Conservation (phyloP, 2,888 invertebrate species). For the Enchytraeus crypticus region DNA sequence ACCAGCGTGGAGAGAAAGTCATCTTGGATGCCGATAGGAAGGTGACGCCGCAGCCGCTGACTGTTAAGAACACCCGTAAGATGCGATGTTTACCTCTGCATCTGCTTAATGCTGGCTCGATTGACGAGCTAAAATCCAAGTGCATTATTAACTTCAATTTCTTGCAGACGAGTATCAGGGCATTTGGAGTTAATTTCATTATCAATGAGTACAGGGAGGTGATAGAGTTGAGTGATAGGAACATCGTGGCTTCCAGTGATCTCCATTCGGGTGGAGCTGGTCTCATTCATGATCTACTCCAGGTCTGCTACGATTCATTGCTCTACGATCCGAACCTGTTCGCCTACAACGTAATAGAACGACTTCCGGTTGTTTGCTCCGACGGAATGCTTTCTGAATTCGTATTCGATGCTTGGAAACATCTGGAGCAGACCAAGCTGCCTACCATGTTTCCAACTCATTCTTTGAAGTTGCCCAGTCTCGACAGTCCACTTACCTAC, state of each 20-base stretch:
- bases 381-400: constrained; percentile 3
- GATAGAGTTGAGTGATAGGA: not conserved
- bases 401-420: constrained; percentile 10
- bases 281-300: constrained; percentile 16
- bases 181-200: constrained; percentile 10
- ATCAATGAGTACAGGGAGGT: constrained; percentile 8
- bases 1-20: constrained; percentile 16
- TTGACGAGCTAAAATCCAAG: constrained; percentile 3
- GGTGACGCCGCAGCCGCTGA: constrained; percentile 18
- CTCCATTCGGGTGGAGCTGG: constrained; percentile 3
- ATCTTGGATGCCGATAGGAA: constrained; percentile 24
- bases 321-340: constrained; percentile 17
- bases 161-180: constrained; percentile 14
- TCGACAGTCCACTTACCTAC: constrained; percentile 18
- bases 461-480: constrained; percentile 1
- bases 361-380: not conserved
- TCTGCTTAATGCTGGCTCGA: constrained; percentile 12
- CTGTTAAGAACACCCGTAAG: constrained; percentile 20
- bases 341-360: constrained; percentile 13
- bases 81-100: constrained; percentile 24
- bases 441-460: constrained; percentile 20
- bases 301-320: constrained; percentile 17
- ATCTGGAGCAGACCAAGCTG: constrained; percentile 8
- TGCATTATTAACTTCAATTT: constrained; percentile 21
- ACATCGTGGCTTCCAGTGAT: not conserved